Percentiles rank a stretch among this genome's conserved stretches.
Evolutionary conservation across 2,888 invertebrate species (phyloP).

Genomic region (Entomobrya multifasciata): DNA sequence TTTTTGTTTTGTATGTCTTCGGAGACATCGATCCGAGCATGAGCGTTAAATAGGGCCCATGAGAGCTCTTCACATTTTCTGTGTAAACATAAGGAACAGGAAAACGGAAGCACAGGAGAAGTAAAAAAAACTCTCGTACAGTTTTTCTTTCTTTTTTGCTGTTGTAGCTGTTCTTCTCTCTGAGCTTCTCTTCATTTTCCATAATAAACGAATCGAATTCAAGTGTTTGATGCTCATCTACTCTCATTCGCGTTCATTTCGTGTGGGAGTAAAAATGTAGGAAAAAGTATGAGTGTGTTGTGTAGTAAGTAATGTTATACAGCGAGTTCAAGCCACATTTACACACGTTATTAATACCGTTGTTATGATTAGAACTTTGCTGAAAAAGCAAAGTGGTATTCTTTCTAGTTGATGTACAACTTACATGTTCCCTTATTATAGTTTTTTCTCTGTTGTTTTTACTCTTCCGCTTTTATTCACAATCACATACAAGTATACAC

Average conservation of each 20-base stretch:
- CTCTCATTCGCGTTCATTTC: slow-evolving; percentile 54
- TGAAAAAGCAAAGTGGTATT: slow-evolving; percentile 42
- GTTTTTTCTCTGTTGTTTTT: neutral
- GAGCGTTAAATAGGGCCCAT: slow-evolving; percentile 78
- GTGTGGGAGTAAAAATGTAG: slow-evolving; percentile 58
- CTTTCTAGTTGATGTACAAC: slow-evolving; percentile 25
- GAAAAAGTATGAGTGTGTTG: slow-evolving; percentile 23
- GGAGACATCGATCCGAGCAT: slow-evolving; percentile 79
- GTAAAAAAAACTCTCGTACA: neutral
- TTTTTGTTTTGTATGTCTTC: slow-evolving; percentile 71
- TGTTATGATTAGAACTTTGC: slow-evolving; percentile 36
- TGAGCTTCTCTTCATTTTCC: slow-evolving; percentile 33
- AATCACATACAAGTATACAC: slow-evolving; percentile 40
- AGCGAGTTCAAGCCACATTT: slow-evolving; percentile 66
- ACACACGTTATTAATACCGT: slow-evolving; percentile 67
- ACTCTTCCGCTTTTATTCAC: slow-evolving; percentile 28
- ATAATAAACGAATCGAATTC: slow-evolving; percentile 49
- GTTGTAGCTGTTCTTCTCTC: neutral
- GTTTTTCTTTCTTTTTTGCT: slow-evolving; percentile 43
- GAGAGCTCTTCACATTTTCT: slow-evolving; percentile 67
- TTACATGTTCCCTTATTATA: neutral
- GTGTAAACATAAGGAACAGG: slow-evolving; percentile 59
- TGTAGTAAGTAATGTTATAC: slow-evolving; percentile 39
- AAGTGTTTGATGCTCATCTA: slow-evolving; percentile 44
- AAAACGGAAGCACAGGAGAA: slow-evolving; percentile 61